Conservation (phyloP, 2,888 invertebrate genomes). For the Lymantria monacha region DNA sequence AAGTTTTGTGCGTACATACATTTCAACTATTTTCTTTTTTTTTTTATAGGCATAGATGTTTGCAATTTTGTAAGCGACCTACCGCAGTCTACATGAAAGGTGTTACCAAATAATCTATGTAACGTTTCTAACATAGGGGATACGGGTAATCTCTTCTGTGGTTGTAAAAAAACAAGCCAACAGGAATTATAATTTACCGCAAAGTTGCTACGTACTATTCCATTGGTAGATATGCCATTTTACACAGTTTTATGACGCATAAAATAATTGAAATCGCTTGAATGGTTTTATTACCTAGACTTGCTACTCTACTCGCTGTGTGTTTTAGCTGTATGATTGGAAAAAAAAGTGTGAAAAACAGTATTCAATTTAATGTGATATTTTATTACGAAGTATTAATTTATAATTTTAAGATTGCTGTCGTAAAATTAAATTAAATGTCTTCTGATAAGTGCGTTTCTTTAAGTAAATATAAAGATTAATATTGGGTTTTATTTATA, state of each 20-base stretch:
- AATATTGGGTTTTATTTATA: background rate
- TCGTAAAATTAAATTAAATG: background rate
- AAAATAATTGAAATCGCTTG: slow-evolving; percentile 47
- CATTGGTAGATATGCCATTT: slow-evolving; percentile 35
- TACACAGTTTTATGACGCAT: slow-evolving; percentile 41
- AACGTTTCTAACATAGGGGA: slow-evolving; percentile 63
- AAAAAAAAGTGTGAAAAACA: background rate
- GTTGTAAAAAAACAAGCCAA: slow-evolving; percentile 46
- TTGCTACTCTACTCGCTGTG: slow-evolving; percentile 9
- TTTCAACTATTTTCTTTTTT: no score
- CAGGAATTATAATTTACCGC: slow-evolving; percentile 32
- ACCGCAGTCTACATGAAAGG: slow-evolving; percentile 41
- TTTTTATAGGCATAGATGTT: no score
- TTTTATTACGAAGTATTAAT: background rate
- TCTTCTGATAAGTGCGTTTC: background rate
- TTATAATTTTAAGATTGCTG: background rate
- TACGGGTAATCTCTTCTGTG: slow-evolving; percentile 73
- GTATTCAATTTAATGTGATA: background rate
- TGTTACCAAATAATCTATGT: slow-evolving; percentile 19
- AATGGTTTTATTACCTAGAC: slow-evolving; percentile 26
- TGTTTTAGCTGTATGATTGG: slow-evolving; percentile 5
- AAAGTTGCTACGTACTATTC: slow-evolving; percentile 32
- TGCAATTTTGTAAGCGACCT: slow-evolving; percentile 36
- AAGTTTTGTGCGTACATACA: no score
- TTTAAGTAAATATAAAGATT: background rate